phyloP scores from a whole-genome alignment of 2,888 invertebrate species.

The Mellilla xanthometata region DNA sequence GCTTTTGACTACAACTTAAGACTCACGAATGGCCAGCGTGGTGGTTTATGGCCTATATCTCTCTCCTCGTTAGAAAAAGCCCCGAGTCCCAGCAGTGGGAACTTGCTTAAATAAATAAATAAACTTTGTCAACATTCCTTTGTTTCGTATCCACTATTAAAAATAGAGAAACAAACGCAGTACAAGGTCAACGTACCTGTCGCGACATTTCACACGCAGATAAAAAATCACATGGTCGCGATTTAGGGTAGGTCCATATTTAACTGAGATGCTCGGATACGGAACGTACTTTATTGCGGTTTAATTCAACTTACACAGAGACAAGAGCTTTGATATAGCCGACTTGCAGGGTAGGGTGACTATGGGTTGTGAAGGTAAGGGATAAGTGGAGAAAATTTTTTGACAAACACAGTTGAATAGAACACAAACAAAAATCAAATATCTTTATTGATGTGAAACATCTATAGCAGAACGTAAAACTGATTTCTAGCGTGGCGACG shows the following conservation, averaged over 20 bases:
- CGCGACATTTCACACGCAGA: slow-evolving; percentile 40
- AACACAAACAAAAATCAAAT: too few relatives aligned
- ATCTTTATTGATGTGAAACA: too few relatives aligned
- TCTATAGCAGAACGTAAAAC: too few relatives aligned
- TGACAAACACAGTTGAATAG: too few relatives aligned
- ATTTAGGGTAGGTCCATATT: slow-evolving; percentile 55
- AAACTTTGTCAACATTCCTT: neutral
- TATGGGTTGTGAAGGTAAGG: slow-evolving; percentile 23
- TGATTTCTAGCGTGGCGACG: too few relatives aligned
- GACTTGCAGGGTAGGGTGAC: slow-evolving; percentile 53
- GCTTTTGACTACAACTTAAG: too few relatives aligned
- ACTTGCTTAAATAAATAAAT: neutral
- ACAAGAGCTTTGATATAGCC: slow-evolving; percentile 67
- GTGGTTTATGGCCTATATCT: too few relatives aligned
- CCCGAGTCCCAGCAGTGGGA: neutral
- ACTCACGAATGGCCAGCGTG: too few relatives aligned
- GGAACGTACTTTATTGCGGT: slow-evolving; percentile 72
- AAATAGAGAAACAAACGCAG: slow-evolving; percentile 18
- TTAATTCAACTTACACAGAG: slow-evolving; percentile 74
- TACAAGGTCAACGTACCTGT: slow-evolving; percentile 34
- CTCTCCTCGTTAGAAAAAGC: too few relatives aligned
- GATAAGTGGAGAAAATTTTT: neutral
- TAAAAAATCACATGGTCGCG: slow-evolving; percentile 51
- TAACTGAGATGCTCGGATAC: slow-evolving; percentile 59
- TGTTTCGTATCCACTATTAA: neutral